Evolutionary conservation across 1,140 invertebrate genomes (phyloP).

Genomic region (Cardiocondyla obscurior): DNA sequence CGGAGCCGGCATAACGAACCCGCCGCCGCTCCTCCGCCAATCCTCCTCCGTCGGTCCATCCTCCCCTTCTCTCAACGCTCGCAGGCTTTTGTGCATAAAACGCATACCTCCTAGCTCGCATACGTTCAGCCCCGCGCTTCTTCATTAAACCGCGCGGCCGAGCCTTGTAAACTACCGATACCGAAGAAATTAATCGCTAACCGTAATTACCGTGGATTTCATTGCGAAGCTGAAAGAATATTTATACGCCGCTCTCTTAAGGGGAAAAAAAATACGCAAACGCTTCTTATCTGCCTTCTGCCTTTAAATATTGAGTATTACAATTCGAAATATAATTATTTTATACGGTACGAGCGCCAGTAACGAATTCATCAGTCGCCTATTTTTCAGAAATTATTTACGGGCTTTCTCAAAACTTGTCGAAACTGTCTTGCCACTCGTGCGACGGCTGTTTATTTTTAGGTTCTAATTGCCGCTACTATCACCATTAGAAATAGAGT

Average conservation of each 20-base stretch:
- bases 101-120: constrained; percentile 59
- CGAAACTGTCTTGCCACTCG: neutral
- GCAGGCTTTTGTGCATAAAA: constrained; percentile 71
- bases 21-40: constrained; percentile 43
- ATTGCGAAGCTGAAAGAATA: neutral
- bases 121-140: constrained; percentile 35
- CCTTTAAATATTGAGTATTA: neutral
- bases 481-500: constrained; percentile 45
- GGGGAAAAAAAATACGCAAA: neutral
- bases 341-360: neutral
- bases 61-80: neutral
- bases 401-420: neutral
- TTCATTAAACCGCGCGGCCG: constrained; percentile 35
- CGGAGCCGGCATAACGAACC: constrained; percentile 78
- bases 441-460: neutral
- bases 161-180: constrained; percentile 40
- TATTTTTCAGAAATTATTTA: no score
- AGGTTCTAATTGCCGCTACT: constrained; percentile 44
- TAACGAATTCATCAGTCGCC: neutral
- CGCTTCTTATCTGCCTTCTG: neutral
- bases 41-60: constrained; percentile 23
- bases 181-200: constrained; percentile 21
- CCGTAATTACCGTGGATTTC: constrained; percentile 17
- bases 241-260: constrained; percentile 1
- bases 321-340: neutral